Conservation (phyloP, 2,797 vertebrate genomes). For the Anabas testudineus region DNA sequence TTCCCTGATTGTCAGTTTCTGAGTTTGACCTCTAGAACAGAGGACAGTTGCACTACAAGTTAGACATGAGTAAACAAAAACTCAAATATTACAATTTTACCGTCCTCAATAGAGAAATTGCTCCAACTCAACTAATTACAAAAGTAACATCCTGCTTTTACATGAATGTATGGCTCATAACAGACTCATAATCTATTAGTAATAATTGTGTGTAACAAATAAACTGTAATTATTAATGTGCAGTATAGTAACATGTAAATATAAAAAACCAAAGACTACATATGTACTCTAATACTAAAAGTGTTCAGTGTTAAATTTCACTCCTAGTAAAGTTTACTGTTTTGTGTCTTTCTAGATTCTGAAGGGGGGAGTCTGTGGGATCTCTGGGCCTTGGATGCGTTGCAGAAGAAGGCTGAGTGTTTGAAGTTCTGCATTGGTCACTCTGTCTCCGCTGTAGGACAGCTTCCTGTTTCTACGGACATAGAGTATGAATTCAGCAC, state of each 20-base stretch:
- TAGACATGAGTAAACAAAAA: not conserved
- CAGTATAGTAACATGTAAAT: not conserved
- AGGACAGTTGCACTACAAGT: not conserved
- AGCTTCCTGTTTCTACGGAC: conserved; percentile 86
- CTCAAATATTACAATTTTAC: not conserved
- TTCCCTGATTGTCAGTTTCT: not conserved
- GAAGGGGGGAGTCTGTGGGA: conserved; percentile 78
- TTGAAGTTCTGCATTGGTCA: conserved; percentile 85
- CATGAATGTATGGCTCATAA: not conserved
- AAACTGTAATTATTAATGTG: not conserved
- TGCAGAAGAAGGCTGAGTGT: conserved; percentile 90
- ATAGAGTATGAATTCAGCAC: conserved; percentile 89
- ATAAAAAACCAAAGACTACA: not conserved
- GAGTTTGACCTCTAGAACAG: not conserved
- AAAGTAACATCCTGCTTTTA: not conserved
- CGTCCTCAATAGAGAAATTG: not conserved
- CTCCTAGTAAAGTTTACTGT: not conserved
- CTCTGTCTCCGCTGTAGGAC: conserved; percentile 80
- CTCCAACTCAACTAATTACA: not conserved
- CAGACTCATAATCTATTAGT: not conserved
- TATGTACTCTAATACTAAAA: not conserved
- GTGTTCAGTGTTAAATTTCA: not conserved
- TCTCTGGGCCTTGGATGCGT: conserved; percentile 83
- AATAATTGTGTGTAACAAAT: not conserved
- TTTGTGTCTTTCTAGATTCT: conserved; percentile 61